Evolutionary conservation across 2,113 vertebrate genomes (phyloP).

Genomic region (Pycnonotus jocosus): DNA sequence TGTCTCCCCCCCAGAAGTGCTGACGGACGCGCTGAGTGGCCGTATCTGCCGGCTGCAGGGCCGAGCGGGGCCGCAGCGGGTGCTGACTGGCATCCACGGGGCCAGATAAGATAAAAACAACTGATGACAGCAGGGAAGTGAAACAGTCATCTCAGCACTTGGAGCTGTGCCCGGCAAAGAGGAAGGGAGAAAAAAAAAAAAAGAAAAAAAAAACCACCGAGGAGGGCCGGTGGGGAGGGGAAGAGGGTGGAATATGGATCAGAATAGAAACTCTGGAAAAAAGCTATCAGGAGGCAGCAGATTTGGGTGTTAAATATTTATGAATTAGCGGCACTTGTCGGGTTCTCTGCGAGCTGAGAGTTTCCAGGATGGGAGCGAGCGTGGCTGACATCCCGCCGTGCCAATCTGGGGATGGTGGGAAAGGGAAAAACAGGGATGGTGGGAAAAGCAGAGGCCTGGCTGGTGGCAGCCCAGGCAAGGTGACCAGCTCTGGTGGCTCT

Average conservation of each 20-base stretch:
- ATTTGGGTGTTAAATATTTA: constrained; percentile 82
- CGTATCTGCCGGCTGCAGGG: neutral
- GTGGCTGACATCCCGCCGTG: constrained; percentile 60
- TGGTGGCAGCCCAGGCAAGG: neutral
- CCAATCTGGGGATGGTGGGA: constrained; percentile 46
- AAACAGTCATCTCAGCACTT: constrained; percentile 65
- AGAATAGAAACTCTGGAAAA: constrained; percentile 74
- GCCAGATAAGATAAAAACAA: constrained; percentile 57
- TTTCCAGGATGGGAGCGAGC: constrained; percentile 71
- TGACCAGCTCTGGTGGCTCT: neutral
- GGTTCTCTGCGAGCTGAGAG: constrained; percentile 52
- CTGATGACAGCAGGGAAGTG: constrained; percentile 46
- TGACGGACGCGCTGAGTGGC: neutral
- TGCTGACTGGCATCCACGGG: constrained; percentile 46
- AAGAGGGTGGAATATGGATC: constrained; percentile 59
- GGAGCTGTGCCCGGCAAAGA: neutral
- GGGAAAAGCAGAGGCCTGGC: neutral
- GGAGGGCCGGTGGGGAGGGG: neutral
- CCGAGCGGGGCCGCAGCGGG: neutral
- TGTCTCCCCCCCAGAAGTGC: neutral
- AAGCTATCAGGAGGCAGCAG: constrained; percentile 74
- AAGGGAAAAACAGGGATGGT: neutral
- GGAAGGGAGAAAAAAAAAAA: neutral
- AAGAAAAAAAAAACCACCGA: neutral
- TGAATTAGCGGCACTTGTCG: constrained; percentile 76